These are phyloP conservation scores for Melieria picta DNA, from an alignment of 2,888 invertebrate species.

Conservation along the genomic window DNA sequence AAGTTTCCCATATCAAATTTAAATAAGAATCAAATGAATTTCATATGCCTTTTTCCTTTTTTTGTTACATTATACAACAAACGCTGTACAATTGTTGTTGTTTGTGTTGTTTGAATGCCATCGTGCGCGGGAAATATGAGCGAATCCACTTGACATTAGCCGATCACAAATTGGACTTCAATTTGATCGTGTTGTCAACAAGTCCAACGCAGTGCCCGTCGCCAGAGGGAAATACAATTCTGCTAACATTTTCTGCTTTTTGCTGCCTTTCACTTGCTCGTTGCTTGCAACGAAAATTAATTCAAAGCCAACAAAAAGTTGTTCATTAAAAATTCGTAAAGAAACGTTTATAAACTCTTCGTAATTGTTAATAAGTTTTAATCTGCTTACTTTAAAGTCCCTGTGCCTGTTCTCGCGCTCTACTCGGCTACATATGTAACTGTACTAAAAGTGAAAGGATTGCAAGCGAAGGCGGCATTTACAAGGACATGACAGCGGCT, in stretches of 20 bases:
- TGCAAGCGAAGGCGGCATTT: slow-evolving; percentile 22
- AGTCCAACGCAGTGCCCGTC: not conserved
- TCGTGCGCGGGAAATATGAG: slow-evolving; percentile 26
- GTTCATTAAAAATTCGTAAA: slow-evolving; percentile 28
- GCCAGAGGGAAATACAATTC: no score
- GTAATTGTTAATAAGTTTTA: slow-evolving; percentile 54
- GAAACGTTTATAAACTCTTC: no score
- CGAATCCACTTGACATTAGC: slow-evolving; percentile 49
- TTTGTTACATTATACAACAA: no score
- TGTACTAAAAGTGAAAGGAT: slow-evolving; percentile 37
- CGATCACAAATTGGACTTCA: slow-evolving; percentile 30
- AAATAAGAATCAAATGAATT: slow-evolving; percentile 37
- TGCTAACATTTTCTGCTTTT: no score
- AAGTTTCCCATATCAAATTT: slow-evolving; percentile 54
- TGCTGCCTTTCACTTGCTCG: no score
- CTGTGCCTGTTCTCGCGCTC: slow-evolving; percentile 3
- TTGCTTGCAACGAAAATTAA: not conserved
- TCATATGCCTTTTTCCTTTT: not conserved
- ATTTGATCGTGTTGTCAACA: slow-evolving; percentile 27
- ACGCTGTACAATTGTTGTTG: not conserved
- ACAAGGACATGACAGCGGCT: slow-evolving; percentile 43
- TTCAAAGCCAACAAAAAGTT: not conserved
- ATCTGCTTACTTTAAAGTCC: slow-evolving; percentile 49
- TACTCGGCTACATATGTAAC: no score
- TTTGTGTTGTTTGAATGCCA: not conserved